Evolutionary conservation across 1,140 invertebrate genomes (phyloP), one percentile per base, ranked within the genome.

Genomic region (Zaprionus ghesquierei): DNA sequence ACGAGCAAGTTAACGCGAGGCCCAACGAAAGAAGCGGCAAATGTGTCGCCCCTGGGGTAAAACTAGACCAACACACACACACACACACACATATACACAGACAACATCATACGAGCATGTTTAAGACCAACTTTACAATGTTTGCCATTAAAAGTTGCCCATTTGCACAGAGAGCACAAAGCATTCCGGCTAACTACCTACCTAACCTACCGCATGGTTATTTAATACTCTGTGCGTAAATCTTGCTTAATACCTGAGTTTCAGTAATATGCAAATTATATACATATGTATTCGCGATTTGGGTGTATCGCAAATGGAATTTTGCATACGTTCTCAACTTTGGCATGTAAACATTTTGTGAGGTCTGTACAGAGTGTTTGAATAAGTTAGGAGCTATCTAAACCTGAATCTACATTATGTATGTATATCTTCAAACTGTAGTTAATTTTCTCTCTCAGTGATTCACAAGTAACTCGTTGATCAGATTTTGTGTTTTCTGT

Each of bases 221-320:
- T 68, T 72, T 72, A 68, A 72, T 66, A 66, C n/a, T n/a, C n/a
- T 10, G 38, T 68, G 69, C 51, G 46, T 59, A 59, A 59, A 60
- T 59, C 69, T 69, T 66, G 54, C 5, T 53, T 53, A 53, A 51
- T 53, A 46, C 29, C 22, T 4, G 22, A 58, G 62, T 66, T 33
- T 41, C 20, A 53, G 69, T 59, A 66, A 66, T 70, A 70, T 64
- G 68, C 68, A 70, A 64, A 64, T 70, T 55, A 50, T 46, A 41
- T 18, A n/a, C n/a, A n/a, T n/a, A n/a, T n/a, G n/a, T n/a, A 2
- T 25, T 41, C 41, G 33, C 18, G 29, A 25, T 31, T 49, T 35
- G 46, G 38, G 51, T 56, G 38, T 64, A 54, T 64, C 50, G 29
- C 20, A 33, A 23, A 46, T 41, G 35, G 35, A 15, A 41, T 38